Evolutionary conservation across 1,140 invertebrate species (phyloP), one percentile per base, ranked within the genome.

Genomic region (Drosophila tropicalis): DNA sequence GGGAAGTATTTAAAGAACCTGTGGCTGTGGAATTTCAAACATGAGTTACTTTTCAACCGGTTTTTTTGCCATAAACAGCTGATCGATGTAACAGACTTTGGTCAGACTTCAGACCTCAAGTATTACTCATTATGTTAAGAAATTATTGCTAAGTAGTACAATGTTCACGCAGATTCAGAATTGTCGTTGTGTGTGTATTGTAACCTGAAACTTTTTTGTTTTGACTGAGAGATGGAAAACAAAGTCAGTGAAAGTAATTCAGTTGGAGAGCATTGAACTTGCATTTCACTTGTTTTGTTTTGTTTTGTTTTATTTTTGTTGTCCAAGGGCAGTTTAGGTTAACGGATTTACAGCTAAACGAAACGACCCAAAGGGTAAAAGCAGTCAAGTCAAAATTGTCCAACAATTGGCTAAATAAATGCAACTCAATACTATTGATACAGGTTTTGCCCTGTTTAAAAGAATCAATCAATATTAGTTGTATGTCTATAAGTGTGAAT

Each of bases 31-130:
- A 51, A 51, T 51, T 51, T 51, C 19, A 5, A 51, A 19, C 17
- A 12, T 22, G 17, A 51, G 17, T 51, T 51, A 51, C 44, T 51
- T 51, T 51, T 22, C 10, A 51, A 51, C 44, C 44, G 44, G 44
- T 51, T 51, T 22, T 47, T 22, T 22, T 10, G 44, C 10, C 44
- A 51, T 51, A 51, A 51, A 22, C 44, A 51, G 44, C 44, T 51
- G 44, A 51, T 51, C 44, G 17, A 51, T 51, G 44, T 51, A 51
- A 51, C 44, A 51, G 44, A 22, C 44, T 51, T 10, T 22, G 44
- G 17, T 10, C 13, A 51, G 9, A 47, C 7, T 51, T 12, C 22
- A 25, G 22, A 25, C 22, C 3, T 47, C 3, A 47, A 9, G 44
- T 47, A 17, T 47, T 47, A 19, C 6, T 47, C 44, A 47, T 47